phyloP scores from a whole-genome alignment of 2,113 vertebrate genomes.

The Myotis lucifugus region DNA sequence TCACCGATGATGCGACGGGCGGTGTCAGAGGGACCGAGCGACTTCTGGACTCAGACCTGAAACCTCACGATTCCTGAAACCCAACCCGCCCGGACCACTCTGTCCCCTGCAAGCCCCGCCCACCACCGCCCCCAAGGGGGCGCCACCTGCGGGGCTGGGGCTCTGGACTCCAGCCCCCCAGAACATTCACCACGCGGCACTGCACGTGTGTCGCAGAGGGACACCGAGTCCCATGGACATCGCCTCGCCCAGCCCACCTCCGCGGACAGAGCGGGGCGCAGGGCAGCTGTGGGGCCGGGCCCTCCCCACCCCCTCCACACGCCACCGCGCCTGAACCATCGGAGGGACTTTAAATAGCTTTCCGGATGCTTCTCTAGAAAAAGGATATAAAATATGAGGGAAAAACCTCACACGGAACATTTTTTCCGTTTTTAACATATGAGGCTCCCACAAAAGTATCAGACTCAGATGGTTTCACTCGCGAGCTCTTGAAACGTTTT shows the following conservation, averaged over 20 bases:
- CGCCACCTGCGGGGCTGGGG: fast-evolving
- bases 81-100: not conserved
- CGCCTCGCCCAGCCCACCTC: not conserved
- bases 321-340: fast-evolving
- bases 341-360: not conserved
- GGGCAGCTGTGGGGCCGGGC: too few species aligned
- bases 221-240: too few species aligned
- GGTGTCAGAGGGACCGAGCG: not conserved
- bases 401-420: not conserved
- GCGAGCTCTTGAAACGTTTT: not conserved
- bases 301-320: fast-evolving
- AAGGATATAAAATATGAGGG: not conserved
- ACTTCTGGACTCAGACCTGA: not conserved
- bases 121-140: not conserved
- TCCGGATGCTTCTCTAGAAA: not conserved
- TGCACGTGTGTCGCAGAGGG: fast-evolving
- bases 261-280: fast-evolving
- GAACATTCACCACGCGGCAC: fast-evolving
- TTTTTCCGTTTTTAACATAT: not conserved
- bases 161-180: not conserved
- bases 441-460: not conserved
- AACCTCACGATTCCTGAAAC: not conserved
- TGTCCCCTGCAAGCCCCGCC: not conserved
- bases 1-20: not conserved
- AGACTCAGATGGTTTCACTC: not conserved